These are phyloP conservation scores for Dasypolia templi DNA, from an alignment of 2,888 invertebrate genomes.

Conservation along the genomic window DNA sequence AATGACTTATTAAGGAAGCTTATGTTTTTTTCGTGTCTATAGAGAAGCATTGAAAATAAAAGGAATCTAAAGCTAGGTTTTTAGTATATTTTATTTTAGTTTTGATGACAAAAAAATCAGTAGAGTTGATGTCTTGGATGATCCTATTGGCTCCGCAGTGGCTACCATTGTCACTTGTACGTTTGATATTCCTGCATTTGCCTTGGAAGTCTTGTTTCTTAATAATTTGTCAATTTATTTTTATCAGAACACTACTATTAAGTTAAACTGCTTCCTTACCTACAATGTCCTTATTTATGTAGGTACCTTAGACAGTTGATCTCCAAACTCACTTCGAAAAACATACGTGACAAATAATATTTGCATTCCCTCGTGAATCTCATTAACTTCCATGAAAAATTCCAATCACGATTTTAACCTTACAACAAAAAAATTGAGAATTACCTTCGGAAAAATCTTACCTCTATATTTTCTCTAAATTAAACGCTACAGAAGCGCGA, in stretches of 20 bases:
- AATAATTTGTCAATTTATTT: not conserved
- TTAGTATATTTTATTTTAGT: not conserved
- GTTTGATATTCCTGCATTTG: not conserved
- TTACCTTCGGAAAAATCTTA: conserved; percentile 65
- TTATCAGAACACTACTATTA: not conserved
- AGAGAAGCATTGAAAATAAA: conserved; percentile 17
- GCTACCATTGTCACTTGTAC: no score
- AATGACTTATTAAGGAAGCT: conserved; percentile 27
- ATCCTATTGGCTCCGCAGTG: not conserved
- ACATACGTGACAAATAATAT: conserved; percentile 12
- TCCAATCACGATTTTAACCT: conserved; percentile 31
- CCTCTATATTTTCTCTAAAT: conserved; percentile 63
- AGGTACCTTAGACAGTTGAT: no score
- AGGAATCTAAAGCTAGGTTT: conserved; percentile 4
- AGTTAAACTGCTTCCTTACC: not conserved
- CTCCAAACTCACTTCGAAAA: not conserved
- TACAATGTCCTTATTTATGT: not conserved
- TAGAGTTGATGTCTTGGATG: no score
- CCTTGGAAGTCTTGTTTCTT: not conserved
- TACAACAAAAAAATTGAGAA: conserved; percentile 62
- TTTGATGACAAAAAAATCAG: not conserved
- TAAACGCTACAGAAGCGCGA: conserved; percentile 51
- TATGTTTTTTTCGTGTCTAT: conserved; percentile 15
- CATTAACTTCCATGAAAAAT: conserved; percentile 25
- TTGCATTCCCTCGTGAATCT: conserved; percentile 17